A percentile compares a stretch with the other conserved stretches of the same genome.
Evolutionary conservation across 2,888 invertebrate species (phyloP).

Genomic region (Ennomos erosarius): DNA sequence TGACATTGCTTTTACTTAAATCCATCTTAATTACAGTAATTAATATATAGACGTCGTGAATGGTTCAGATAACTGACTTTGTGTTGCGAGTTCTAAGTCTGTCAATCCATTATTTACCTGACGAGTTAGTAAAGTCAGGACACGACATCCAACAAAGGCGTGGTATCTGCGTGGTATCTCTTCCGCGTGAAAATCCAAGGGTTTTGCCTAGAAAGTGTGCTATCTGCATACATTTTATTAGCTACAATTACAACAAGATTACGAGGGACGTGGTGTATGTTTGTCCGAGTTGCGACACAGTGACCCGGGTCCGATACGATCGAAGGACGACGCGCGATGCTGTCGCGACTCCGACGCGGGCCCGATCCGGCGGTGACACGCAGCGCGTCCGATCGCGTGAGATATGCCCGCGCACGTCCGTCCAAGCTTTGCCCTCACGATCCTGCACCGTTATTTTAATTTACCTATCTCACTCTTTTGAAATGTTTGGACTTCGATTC

Average conservation of each 20-base stretch:
- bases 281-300: conserved; percentile 63
- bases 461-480: conserved; percentile 49
- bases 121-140: conserved; percentile 10
- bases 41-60: conserved; percentile 25
- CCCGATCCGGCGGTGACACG: conserved; percentile 38
- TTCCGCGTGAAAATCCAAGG: conserved; percentile 38
- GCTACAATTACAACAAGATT: conserved; percentile 53
- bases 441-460: conserved; percentile 57
- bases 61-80: conserved; percentile 7
- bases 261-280: conserved; percentile 48
- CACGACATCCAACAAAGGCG: conserved; percentile 23
- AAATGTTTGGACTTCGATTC: conserved; percentile 3
- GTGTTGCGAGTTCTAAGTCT: conserved; percentile 13
- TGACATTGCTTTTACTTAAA: conserved; percentile 26
- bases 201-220: conserved; percentile 49
- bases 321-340: conserved; percentile 54
- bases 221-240: conserved; percentile 52
- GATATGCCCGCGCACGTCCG: conserved; percentile 71
- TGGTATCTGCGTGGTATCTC: conserved; percentile 21
- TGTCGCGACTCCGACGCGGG: conserved; percentile 35
- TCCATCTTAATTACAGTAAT: conserved; percentile 31
- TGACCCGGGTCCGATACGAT: conserved; percentile 64
- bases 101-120: conserved; percentile 17
- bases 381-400: conserved; percentile 64
- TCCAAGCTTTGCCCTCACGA: conserved; percentile 58